Evolutionary conservation across 2,888 invertebrate genomes (phyloP).

Genomic region (Carpatolechia fugitivella): DNA sequence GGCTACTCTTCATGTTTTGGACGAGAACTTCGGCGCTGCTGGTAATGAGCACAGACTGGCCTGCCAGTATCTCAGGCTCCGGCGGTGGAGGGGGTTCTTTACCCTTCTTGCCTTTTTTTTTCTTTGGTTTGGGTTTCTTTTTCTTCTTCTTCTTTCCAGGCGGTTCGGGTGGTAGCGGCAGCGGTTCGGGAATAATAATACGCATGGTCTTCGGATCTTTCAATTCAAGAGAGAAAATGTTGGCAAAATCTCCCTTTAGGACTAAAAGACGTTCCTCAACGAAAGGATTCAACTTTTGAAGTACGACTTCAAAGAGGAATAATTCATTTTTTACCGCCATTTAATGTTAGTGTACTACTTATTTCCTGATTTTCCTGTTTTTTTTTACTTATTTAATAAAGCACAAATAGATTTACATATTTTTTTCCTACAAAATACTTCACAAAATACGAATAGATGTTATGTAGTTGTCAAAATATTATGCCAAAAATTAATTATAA

Average conservation of each 20-base stretch:
- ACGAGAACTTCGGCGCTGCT: constrained; percentile 61
- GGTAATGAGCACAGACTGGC: constrained; percentile 65
- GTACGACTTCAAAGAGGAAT: constrained; percentile 70
- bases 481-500: too few relatives aligned
- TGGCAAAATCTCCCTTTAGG: constrained; percentile 64
- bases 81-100: constrained; percentile 48
- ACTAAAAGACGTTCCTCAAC: constrained; percentile 53
- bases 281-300: constrained; percentile 55
- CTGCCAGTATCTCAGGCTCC: constrained; percentile 64
- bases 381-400: neutral
- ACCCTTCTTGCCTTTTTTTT: constrained; percentile 55
- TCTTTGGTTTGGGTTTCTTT: constrained; percentile 44
- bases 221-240: constrained; percentile 66
- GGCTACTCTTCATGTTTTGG: constrained; percentile 58
- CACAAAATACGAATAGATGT: too few relatives aligned
- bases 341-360: too few relatives aligned
- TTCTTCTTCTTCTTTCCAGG: constrained; percentile 54
- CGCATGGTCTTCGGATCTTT: constrained; percentile 71
- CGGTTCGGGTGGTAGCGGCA: constrained; percentile 61
- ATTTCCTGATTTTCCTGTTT: constrained; percentile 27
- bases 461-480: too few relatives aligned
- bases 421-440: neutral
- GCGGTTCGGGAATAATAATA: constrained; percentile 67
- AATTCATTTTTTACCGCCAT: constrained; percentile 66
- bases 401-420: constrained; percentile 7